Conservation (phyloP, 2,113 vertebrate genomes). For the Poeciliopsis retropinna region DNA sequence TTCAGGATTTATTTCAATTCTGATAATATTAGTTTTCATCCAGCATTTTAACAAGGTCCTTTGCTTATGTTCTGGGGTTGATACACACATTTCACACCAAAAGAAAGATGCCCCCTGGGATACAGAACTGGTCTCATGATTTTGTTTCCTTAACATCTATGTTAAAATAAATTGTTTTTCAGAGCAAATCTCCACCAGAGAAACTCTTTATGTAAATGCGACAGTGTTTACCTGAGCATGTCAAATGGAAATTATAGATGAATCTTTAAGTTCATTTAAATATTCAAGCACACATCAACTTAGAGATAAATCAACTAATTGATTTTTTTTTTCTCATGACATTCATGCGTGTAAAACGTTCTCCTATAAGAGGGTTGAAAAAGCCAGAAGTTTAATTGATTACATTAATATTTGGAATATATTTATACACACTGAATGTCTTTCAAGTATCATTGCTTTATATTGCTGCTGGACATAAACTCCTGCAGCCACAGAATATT, state of each 20-base stretch:
- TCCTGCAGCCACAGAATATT: conserved; percentile 29
- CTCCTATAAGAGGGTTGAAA: not conserved
- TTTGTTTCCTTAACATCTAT: not conserved
- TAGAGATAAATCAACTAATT: too few species aligned
- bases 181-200: not conserved
- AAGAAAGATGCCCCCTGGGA: not conserved
- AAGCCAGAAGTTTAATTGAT: not conserved
- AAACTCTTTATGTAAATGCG: not conserved
- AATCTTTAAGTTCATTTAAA: not conserved
- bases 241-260: not conserved
- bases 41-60: not conserved
- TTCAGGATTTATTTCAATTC: too few species aligned
- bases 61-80: not conserved
- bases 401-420: not conserved
- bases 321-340: too few species aligned
- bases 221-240: not conserved
- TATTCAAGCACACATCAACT: not conserved
- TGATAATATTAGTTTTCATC: too few species aligned
- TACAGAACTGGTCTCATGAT: not conserved
- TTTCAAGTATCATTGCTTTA: conserved; percentile 12
- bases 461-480: conserved; percentile 6
- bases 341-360: not conserved
- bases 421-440: not conserved
- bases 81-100: not conserved
- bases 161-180: not conserved